Base-by-base conservation (phyloP, 2,797 vertebrate species). In the Petrocephalus sullivani region DNA sequence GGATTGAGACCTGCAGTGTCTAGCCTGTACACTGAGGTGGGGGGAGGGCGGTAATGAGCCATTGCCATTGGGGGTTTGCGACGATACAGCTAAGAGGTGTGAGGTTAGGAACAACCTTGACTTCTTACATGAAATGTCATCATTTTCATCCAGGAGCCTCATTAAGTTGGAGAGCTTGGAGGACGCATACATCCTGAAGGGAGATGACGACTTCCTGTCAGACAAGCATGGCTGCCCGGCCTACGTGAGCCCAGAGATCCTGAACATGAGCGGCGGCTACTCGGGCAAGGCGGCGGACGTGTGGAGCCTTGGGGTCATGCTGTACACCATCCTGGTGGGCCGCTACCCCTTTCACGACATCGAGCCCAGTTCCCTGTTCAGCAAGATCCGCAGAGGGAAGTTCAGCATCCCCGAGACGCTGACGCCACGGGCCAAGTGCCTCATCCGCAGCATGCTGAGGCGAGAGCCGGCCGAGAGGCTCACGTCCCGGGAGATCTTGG, bases 281-380 rank as follows among this genome's bases (percentile, higher is more conserved):
- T 97, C 96, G 19, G 96, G 96, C 93, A 96, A 96, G 90, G 95
- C 96, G 2, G 96, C 97, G 28, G 96, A 97, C 49, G 96, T 97
- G 33, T 97, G 97, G 97, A 96, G 95, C 94, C 94, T 97, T 92
- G 97, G 97, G 16, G 96, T 97, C 90, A 97, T 97, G 95, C 95
- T 97, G 71, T 97, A 97, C 88, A 96, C 95, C 87, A 96, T 97
- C 95, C 91, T 97, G 56, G 95, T 96, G 56, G 96, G 96, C 91
- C 95, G 94, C 87, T 96, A 97, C 91, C 96, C 97, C 88, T 97
- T 97, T 91, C 96, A 96, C 93, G 96, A 96, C 94, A 95, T 96
- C 93, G 96, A 97, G 90, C 96, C 96, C 90, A 95, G 96, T 88
- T 96, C 96, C 71, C 94, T 97, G 91, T 97, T 97, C 93, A 96